Base-by-base conservation (phyloP, 1,140 invertebrate genomes). In the Hycleus phaleratus region DNA sequence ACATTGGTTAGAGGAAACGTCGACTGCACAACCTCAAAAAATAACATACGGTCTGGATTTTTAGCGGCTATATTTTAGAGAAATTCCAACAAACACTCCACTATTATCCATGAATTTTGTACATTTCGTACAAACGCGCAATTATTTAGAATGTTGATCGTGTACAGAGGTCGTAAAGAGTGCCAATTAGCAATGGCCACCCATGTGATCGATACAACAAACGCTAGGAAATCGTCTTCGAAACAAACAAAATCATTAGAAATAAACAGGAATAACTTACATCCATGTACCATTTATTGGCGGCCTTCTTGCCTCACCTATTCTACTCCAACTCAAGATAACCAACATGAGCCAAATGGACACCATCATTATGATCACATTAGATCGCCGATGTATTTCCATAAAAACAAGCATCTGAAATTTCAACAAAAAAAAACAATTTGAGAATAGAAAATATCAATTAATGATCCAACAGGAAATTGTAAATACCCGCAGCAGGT, bases 221-320 rank as follows among this genome's bases (percentile, higher is more conserved):
- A 8, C 3, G 4, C 39, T 25, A 12, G 10, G 24, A 38, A 49
- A 44, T 11, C 12, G 24, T 24, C 44, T 46, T 11, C 24, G 18
- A 12, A 53, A 54, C 26, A 47, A 42, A 39, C 9, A 44, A 53
- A 24, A 54, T 11, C 26, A 44, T 59, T 48, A 49, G 54, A 50
- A 50, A 7, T 42, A 9, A 48, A 56, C 46, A 52, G 40, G 56
- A 43, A 50, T 54, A 57, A 59, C 65, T 67, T 62, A 67, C 66
- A 67, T 62, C 66, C 66, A 67, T 54, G 66, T 67, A 8, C 66
- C 66, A 51, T 67, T 67, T 43, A 59, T 61, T 12, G 50, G 49
- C 40, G 63, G 60, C 51, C 61, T 63, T 56, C 63, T 47, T 55
- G 60, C 63, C 32, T 59, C 63, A 51, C 38, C 54, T 26, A 56